These are phyloP conservation scores for Morinoia aosen DNA, from an alignment of 2,888 invertebrate species.

Conservation along the genomic window DNA sequence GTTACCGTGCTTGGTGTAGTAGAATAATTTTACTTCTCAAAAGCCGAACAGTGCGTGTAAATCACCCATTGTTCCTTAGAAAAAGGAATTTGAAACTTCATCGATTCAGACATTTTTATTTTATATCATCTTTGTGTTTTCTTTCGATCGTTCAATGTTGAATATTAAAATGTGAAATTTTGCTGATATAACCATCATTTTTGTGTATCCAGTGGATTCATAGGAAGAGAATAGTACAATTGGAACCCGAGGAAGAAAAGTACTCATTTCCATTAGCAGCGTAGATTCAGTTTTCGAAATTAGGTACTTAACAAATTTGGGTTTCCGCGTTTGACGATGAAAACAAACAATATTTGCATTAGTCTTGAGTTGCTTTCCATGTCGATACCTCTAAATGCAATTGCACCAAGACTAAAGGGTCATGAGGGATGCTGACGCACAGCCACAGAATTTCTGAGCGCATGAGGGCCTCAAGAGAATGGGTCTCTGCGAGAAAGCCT, in stretches of 20 bases:
- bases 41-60: too few relatives aligned
- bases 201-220: neutral
- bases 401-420: neutral
- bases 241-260: neutral
- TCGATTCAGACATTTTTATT: too few relatives aligned
- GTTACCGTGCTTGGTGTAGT: too few relatives aligned
- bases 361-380: neutral
- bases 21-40: too few relatives aligned
- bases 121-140: too few relatives aligned
- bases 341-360: neutral
- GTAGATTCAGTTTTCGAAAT: neutral
- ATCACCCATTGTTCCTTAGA: too few relatives aligned
- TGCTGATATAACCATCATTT: neutral
- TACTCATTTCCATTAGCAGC: neutral
- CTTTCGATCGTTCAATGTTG: too few relatives aligned
- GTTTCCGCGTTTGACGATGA: neutral
- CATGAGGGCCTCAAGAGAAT: neutral
- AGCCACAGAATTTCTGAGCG: neutral
- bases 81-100: too few relatives aligned
- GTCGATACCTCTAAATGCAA: neutral
- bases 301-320: neutral
- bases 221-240: neutral
- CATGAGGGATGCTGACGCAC: neutral
- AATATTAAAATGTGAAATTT: too few relatives aligned
- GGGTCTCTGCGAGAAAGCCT: neutral